These are phyloP conservation scores for Dryobotodes eremita DNA, from an alignment of 2,888 invertebrate genomes.

Conservation along the genomic window DNA sequence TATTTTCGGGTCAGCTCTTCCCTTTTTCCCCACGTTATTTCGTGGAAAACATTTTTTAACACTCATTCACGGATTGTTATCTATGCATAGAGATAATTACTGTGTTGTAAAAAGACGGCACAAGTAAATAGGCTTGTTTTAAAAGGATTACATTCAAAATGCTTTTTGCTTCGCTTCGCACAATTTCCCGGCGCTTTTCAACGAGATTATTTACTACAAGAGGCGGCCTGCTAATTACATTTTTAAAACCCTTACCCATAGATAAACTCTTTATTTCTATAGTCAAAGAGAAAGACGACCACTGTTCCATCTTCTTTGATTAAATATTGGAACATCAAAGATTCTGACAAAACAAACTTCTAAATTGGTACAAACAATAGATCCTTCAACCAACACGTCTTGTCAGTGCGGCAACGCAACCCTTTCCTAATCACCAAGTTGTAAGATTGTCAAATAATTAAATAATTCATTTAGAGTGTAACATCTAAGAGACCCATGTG, in stretches of 20 bases:
- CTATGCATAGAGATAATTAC: constrained; percentile 48
- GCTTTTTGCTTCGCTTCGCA: constrained; percentile 37
- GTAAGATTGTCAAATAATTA: constrained; percentile 28
- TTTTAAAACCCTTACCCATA: neutral
- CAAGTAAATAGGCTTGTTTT: constrained; percentile 50
- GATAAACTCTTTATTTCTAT: constrained; percentile 11
- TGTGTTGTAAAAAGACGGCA: constrained; percentile 42
- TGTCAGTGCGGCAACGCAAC: neutral
- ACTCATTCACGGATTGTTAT: constrained; percentile 53
- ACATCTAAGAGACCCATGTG: constrained; percentile 19
- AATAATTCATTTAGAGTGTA: constrained; percentile 24
- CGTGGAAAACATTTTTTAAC: constrained; percentile 33
- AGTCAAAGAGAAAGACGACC: neutral
- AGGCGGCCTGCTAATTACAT: constrained; percentile 15
- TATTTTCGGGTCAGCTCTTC: constrained; percentile 6
- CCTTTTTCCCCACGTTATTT: constrained; percentile 1
- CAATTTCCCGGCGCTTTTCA: constrained; percentile 35
- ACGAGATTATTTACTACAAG: constrained; percentile 43
- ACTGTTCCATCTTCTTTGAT: neutral
- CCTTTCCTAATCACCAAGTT: neutral
- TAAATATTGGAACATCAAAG: neutral
- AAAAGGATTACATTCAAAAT: constrained; percentile 53
- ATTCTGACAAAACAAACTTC: neutral
- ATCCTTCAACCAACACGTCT: neutral
- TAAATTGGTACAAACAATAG: neutral